Evolutionary conservation across 2,888 invertebrate species (phyloP), one percentile per base, ranked within the genome.

Genomic region (Papilio elwesi): DNA sequence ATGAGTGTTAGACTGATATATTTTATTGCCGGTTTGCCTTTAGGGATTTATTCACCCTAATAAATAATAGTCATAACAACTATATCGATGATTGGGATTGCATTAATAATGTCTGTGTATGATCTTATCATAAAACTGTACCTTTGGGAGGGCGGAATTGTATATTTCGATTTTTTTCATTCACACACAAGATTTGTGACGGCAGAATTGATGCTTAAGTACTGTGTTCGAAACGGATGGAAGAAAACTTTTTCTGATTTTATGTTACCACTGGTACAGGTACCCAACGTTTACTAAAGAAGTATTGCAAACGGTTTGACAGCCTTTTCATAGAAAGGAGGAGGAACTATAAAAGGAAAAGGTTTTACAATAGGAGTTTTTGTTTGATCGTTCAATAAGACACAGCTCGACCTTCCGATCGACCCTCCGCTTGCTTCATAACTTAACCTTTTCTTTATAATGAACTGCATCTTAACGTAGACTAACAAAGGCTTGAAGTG

Each of bases 401-500:
- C 79, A 78, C 76, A 78, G 76, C 78, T 79, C 84, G 87, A 89
- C 90, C 91, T 90, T 90, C 88, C 78, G 78, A 82, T 79, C 82
- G 26, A 26, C 76, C 83, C 81, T 82, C 80, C 82, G 86, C 87
- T 87, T 87, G 85, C 77, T 81, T 82, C 85, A 87, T 82, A 88
- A 87, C 85, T 84, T 86, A 88, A 84, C 90, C 89, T 90, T 90
- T 90, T 80, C 80, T 80, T 68, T 75, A 90, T 89, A 90, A 90
- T 87, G 75, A 84, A 79, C 79, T 74, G 79, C 81, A 82, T 85
- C 86, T 86, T 79, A 80, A 81, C 82, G 52, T 49, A 67, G 78
- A 78, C 74, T 74, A 74, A 74, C 74, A 74, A 73, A 64, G 75
- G 72, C 69, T 73, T 72, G 68, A 68, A 71, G 73, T 74, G 73